Base-by-base conservation (phyloP, 1,140 invertebrate species). In the Amyelois transitella region DNA sequence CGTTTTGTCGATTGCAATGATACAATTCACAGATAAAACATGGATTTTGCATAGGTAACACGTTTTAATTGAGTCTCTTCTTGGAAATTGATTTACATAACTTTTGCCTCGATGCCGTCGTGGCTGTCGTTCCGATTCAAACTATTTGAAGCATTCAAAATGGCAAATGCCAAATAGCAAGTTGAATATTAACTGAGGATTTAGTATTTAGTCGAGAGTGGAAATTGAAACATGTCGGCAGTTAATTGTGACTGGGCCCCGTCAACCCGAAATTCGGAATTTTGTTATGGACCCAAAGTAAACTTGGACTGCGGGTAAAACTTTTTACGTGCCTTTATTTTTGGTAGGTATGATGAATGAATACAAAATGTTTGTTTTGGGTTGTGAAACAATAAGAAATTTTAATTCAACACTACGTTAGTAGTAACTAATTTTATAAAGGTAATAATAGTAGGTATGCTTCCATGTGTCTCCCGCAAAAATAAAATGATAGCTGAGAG, bases 171-270 rank as follows among this genome's bases (percentile, higher is more conserved):
- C 14, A 53, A 52, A 32, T 56, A 51, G 51, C 62, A 62, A 62
- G 57, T 50, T 49, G 64, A 73, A 73, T 70, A 73, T 73, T 70
- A 73, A 68, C 61, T 54, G 60, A 62, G 61, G 65, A 70, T 73
- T 67, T 73, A 69, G 64, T 67, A 71, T 73, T 71, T 65, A 72
- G 66, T 67, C 60, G 64, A 54, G 60, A 69, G 64, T 75, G 62
- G 68, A 66, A 77, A 77, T 76, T 72, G 75, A 74, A 78, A 76
- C 69, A 76, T 78, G 75, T 74, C 71, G 63, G 49, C 52, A 74
- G 73, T 78, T 78, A 76, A 78, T 78, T 78, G 72, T 66, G 60
- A 68, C 71, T 58, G 66, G 70, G 62, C 57, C 51, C 44, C 58
- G 25, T 51, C 55, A 56, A 14, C 56, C 58, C 53, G 50, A 25